Evolutionary conservation across 2,797 vertebrate genomes (phyloP).

Genomic region (Acropternis orthonyx): DNA sequence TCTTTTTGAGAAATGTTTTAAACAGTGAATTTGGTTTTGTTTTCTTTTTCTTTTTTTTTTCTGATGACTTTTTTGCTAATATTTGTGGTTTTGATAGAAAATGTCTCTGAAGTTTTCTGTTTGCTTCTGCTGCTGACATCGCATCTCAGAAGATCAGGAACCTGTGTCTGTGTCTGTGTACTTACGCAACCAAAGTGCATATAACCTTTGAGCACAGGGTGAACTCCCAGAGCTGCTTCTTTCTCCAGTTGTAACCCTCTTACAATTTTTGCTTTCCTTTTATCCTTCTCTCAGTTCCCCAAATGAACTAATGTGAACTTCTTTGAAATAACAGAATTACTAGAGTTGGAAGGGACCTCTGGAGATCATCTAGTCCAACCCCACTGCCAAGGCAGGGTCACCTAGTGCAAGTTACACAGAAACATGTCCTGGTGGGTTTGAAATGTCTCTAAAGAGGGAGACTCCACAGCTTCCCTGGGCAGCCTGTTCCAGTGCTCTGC

Average conservation of each 20-base stretch:
- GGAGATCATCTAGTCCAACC: neutral
- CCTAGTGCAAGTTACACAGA: too few relatives aligned
- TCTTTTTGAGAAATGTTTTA: neutral
- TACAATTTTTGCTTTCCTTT: neutral
- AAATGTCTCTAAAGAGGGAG: neutral
- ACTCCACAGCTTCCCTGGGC: neutral
- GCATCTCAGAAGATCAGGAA: neutral
- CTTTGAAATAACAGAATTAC: neutral
- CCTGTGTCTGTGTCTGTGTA: fast-evolving
- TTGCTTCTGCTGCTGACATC: neutral
- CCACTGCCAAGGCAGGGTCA: neutral
- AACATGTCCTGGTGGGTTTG: neutral
- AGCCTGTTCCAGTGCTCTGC: neutral
- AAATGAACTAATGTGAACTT: neutral
- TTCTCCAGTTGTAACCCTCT: neutral
- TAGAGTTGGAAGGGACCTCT: neutral
- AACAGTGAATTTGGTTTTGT: neutral
- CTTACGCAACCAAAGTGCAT: neutral
- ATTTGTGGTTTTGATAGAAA: neutral
- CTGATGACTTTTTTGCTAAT: neutral
- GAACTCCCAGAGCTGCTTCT: neutral
- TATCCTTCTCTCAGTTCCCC: neutral
- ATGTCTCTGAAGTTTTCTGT: neutral
- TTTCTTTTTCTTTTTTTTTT: neutral
- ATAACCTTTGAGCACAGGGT: neutral